phyloP scores from a whole-genome alignment of 1,140 invertebrate species.

The Aphidius gifuensis region DNA sequence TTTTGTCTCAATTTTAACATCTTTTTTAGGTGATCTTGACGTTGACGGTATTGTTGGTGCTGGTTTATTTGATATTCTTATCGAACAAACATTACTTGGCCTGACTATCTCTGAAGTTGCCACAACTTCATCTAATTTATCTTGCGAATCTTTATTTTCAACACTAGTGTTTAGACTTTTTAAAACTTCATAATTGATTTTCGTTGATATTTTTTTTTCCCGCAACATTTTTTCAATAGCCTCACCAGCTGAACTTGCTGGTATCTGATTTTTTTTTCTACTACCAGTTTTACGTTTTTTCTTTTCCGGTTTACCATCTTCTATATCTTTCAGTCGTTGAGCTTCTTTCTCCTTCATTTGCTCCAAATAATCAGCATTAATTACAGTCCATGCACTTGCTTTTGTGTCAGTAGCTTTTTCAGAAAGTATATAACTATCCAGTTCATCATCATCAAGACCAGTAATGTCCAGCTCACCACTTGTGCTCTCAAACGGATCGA shows the following conservation, averaged over 20 bases:
- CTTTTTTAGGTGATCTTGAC: no score
- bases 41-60: no score
- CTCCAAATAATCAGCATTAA: conserved; percentile 80
- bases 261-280: conserved; percentile 59
- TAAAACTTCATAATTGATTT: conserved; percentile 97
- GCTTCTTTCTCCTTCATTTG: conserved; percentile 84
- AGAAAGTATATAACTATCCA: conserved; percentile 83
- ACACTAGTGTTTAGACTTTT: conserved; percentile 69
- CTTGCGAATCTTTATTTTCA: conserved; percentile 11
- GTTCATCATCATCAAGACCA: conserved; percentile 83
- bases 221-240: conserved; percentile 93
- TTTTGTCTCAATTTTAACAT: neutral
- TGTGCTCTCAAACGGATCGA: conserved; percentile 26
- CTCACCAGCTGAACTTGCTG: conserved; percentile 82
- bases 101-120: neutral
- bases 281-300: conserved; percentile 66
- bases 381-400: conserved; percentile 76
- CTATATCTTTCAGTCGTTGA: conserved; percentile 66
- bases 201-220: conserved; percentile 91
- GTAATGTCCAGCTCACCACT: conserved; percentile 72
- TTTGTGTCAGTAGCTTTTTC: conserved; percentile 77
- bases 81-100: neutral
- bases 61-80: neutral
- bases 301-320: conserved; percentile 77
- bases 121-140: neutral